Evolutionary conservation across 2,113 vertebrate genomes (phyloP).

Genomic region (Antigone vipio): DNA sequence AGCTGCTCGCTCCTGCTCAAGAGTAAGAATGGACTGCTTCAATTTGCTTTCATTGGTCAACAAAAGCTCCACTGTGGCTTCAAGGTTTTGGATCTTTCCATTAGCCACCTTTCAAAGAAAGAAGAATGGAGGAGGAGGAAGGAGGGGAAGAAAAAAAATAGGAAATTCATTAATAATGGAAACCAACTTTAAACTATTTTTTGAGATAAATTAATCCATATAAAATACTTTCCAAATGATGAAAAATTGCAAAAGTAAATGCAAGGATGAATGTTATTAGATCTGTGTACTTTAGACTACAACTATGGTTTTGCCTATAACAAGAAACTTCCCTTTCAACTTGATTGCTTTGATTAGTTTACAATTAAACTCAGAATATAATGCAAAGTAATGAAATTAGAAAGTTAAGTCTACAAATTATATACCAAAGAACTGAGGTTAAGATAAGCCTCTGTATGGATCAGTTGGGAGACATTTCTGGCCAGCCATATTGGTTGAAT

Average conservation of each 20-base stretch:
- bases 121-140: not conserved
- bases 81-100: slow-evolving; percentile 85
- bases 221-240: not conserved
- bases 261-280: not conserved
- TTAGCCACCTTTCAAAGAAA: slow-evolving; percentile 84
- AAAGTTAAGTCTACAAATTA: not conserved
- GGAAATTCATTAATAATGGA: not conserved
- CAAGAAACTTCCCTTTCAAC: not conserved
- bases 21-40: slow-evolving; percentile 75
- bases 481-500: not conserved
- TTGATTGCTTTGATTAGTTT: not conserved
- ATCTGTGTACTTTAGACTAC: not conserved
- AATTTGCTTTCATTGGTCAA: slow-evolving; percentile 79
- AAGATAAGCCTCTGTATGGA: not conserved
- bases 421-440: not conserved
- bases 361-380: not conserved
- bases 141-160: not conserved
- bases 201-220: not conserved
- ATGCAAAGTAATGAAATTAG: not conserved
- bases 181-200: not conserved
- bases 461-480: not conserved
- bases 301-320: not conserved
- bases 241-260: not conserved
- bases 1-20: slow-evolving; percentile 83
- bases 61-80: slow-evolving; percentile 81